Evolutionary conservation across 1,140 invertebrate genomes (phyloP).

Genomic region (Nasonia vitripennis): DNA sequence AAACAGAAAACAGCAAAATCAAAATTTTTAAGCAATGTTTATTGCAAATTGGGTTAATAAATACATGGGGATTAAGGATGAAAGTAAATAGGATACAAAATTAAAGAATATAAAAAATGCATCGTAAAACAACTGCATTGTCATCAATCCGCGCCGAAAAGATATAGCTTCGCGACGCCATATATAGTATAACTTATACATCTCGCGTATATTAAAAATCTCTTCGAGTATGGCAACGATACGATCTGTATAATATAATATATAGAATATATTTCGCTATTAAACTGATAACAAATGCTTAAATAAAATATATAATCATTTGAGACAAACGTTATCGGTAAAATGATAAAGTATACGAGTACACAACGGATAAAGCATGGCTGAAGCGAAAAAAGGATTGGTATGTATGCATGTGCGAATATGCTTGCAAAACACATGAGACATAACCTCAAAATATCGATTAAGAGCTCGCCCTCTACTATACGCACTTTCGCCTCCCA

Average conservation of each 20-base stretch:
- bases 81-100: constrained; percentile 27
- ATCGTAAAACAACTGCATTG: not conserved
- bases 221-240: constrained; percentile 41
- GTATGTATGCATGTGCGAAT: constrained; percentile 4
- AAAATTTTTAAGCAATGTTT: constrained; percentile 44
- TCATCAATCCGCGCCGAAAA: not conserved
- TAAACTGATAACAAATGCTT: constrained; percentile 13
- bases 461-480: constrained; percentile 5
- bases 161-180: not conserved
- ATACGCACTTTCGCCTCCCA: not conserved
- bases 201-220: constrained; percentile 1
- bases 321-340: constrained; percentile 13
- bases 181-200: not conserved
- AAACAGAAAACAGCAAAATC: constrained; percentile 17
- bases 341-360: not conserved
- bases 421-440: constrained; percentile 17
- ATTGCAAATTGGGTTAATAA: constrained; percentile 47
- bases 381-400: constrained; percentile 16
- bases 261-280: not conserved
- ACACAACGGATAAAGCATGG: not conserved
- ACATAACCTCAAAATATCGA: not conserved
- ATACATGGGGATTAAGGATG: constrained; percentile 41
- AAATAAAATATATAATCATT: constrained; percentile 23
- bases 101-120: constrained; percentile 37
- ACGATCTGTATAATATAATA: constrained; percentile 22